Conservation (phyloP, 2,113 vertebrate genomes). For the Alexandromys fortis region DNA sequence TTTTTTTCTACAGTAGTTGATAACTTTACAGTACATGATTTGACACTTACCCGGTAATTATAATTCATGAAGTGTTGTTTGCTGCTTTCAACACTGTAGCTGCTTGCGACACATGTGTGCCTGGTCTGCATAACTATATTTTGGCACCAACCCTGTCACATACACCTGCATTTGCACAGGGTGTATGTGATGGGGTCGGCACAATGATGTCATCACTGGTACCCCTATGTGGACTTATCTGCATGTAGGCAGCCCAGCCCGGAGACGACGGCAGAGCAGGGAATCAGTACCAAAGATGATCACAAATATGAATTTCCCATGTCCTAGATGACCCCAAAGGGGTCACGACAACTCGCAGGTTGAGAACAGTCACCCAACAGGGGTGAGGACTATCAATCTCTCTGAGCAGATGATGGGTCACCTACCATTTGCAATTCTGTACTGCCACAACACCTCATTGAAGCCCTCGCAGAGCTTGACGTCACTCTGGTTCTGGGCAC, state of each 20-base stretch:
- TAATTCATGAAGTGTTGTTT: neutral
- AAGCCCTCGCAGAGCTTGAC: slow-evolving; percentile 96
- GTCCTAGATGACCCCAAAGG: neutral
- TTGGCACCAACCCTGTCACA: neutral
- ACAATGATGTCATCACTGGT: neutral
- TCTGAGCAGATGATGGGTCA: neutral
- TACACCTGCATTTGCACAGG: neutral
- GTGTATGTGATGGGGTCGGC: neutral
- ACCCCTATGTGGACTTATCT: neutral
- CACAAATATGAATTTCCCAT: neutral
- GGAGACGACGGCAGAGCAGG: neutral
- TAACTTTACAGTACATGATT: neutral
- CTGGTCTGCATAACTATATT: too few species aligned
- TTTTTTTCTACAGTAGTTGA: neutral
- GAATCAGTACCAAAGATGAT: neutral
- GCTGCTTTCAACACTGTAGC: neutral
- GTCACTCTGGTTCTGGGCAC: slow-evolving; percentile 95
- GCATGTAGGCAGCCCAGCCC: neutral
- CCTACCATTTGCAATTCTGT: slow-evolving; percentile 93
- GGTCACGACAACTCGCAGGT: neutral
- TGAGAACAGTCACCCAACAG: too few species aligned
- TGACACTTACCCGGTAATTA: neutral
- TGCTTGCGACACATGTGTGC: too few species aligned
- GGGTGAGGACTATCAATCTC: neutral
- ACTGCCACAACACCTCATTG: slow-evolving; percentile 95